phyloP scores from a whole-genome alignment of 2,797 vertebrate species.

The Thripadectes ignobilis region DNA sequence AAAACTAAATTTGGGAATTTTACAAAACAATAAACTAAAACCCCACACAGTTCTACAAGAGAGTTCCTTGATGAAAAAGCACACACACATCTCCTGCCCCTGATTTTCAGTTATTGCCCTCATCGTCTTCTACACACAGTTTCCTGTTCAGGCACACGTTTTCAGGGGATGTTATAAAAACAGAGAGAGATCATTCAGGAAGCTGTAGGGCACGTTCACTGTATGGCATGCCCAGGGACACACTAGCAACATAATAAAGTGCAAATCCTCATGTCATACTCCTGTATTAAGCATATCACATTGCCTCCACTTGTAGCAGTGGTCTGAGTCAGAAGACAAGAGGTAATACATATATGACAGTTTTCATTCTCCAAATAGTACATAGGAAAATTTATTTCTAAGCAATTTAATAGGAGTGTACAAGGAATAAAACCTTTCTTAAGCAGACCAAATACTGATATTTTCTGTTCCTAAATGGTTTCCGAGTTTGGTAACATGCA shows the following conservation, averaged over 20 bases:
- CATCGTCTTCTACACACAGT: not conserved
- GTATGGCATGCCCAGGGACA: not conserved
- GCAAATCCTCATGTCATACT: not conserved
- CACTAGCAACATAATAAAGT: not conserved
- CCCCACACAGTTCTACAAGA: not conserved
- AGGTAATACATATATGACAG: not conserved
- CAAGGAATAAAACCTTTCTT: not conserved
- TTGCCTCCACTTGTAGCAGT: not conserved
- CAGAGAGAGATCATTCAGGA: not conserved
- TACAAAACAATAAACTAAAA: not conserved
- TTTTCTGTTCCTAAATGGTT: not conserved
- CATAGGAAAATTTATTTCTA: not conserved
- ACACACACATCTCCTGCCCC: rapidly evolving
- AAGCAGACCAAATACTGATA: not conserved
- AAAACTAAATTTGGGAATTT: not conserved
- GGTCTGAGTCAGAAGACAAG: not conserved
- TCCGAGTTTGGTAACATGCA: not conserved
- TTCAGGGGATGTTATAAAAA: not conserved
- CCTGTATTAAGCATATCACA: not conserved
- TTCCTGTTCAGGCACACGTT: not conserved
- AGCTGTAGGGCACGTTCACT: not conserved
- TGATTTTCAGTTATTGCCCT: not conserved
- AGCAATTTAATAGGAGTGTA: not conserved
- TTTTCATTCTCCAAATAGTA: not conserved
- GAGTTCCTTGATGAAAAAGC: not conserved